phyloP scores from a whole-genome alignment of 2,113 vertebrate genomes.

The Alces alces region DNA sequence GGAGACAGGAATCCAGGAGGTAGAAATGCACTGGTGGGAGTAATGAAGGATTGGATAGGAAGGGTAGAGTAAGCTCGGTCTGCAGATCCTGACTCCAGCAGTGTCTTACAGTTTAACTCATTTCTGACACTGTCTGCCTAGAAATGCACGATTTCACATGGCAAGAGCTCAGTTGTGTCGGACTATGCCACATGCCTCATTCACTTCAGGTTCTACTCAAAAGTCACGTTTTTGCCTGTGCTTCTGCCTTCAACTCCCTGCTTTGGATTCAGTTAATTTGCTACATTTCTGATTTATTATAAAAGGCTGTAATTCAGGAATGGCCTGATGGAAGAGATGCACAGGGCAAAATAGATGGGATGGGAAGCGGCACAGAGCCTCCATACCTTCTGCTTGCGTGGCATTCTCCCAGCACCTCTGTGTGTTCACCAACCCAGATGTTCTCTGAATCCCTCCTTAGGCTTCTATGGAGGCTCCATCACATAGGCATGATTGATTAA shows the following conservation, averaged over 20 bases:
- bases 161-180: neutral
- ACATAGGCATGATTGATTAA: neutral
- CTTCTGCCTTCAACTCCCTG: neutral
- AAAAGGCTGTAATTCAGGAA: neutral
- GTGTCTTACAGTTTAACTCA: neutral
- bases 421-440: neutral
- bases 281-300: neutral
- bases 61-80: neutral
- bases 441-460: neutral
- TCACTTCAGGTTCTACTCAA: neutral
- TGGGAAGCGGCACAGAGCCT: neutral
- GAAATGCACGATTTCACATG: neutral
- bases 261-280: neutral
- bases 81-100: neutral
- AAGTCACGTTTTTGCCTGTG: neutral
- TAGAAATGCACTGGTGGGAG: neutral
- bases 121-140: neutral
- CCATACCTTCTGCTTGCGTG: accelerated
- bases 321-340: neutral
- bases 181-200: neutral
- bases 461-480: neutral
- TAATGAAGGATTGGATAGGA: neutral
- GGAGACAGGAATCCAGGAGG: neutral
- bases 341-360: neutral
- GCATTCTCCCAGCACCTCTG: neutral